Evolutionary conservation across 2,888 invertebrate species (phyloP).

Genomic region (Tineola bisselliella): DNA sequence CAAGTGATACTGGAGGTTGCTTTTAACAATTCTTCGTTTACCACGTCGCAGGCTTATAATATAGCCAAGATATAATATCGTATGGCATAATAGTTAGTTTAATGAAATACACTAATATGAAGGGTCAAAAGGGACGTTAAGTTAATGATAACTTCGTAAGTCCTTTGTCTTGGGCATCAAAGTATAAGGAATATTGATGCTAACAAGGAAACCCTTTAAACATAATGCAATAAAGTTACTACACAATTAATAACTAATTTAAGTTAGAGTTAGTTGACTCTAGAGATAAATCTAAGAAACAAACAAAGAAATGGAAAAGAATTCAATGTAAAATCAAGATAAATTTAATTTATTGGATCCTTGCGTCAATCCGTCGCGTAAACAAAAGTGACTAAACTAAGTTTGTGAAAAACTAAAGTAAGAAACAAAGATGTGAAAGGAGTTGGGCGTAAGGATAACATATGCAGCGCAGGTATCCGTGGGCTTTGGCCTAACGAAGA

Average conservation of each 20-base stretch:
- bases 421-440: slow-evolving; percentile 14
- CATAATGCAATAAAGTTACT: slow-evolving; percentile 1
- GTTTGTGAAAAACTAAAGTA: slow-evolving; percentile 17
- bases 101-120: slow-evolving; percentile 26
- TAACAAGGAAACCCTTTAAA: slow-evolving; percentile 31
- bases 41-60: no score
- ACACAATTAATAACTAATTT: slow-evolving; percentile 3
- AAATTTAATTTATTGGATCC: slow-evolving; percentile 55
- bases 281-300: neutral
- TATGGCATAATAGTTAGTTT: slow-evolving; percentile 26
- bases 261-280: neutral
- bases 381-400: slow-evolving; percentile 17
- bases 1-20: no score
- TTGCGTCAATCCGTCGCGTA: slow-evolving; percentile 22
- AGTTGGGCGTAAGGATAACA: slow-evolving; percentile 31
- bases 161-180: neutral
- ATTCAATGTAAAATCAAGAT: slow-evolving; percentile 41
- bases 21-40: no score
- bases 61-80: neutral
- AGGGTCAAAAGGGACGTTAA: slow-evolving; percentile 6
- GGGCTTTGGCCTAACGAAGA: slow-evolving; percentile 52
- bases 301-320: neutral
- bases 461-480: slow-evolving; percentile 62
- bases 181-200: slow-evolving; percentile 45
- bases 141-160: slow-evolving; percentile 11